These are phyloP conservation scores for Brachypalpus laphriformis DNA, from an alignment of 2,888 invertebrate genomes.

Conservation along the genomic window DNA sequence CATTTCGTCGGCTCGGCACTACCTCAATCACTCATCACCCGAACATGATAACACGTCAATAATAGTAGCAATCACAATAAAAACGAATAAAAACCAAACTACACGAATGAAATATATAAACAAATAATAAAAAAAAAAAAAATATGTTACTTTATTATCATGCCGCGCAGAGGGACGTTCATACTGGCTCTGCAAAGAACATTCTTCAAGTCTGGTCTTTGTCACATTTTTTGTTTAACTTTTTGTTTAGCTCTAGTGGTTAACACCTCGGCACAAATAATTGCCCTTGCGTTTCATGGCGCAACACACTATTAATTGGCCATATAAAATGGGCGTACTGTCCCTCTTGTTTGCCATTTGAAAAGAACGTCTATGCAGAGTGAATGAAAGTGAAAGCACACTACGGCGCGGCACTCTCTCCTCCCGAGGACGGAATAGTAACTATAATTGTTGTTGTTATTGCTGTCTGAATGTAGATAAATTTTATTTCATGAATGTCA, in stretches of 20 bases:
- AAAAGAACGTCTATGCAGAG: conserved; percentile 4
- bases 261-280: conserved; percentile 31
- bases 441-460: conserved; percentile 54
- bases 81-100: conserved; percentile 37
- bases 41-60: conserved; percentile 51
- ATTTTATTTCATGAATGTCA: conserved; percentile 58
- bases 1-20: conserved; percentile 41
- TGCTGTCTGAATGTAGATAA: conserved; percentile 52
- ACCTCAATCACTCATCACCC: conserved; percentile 53
- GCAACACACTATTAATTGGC: conserved; percentile 51
- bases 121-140: conserved; percentile 23
- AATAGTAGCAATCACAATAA: conserved; percentile 52
- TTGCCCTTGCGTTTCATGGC: conserved; percentile 41
- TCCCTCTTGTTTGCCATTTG: conserved; percentile 4
- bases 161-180: conserved; percentile 26
- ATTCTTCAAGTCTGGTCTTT: conserved; percentile 6
- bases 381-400: conserved; percentile 48
- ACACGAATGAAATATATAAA: conserved; percentile 38
- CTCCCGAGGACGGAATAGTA: conserved; percentile 29
- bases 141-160: conserved; percentile 33
- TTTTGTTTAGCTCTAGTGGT: conserved; percentile 17
- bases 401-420: background rate
- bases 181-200: background rate
- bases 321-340: conserved; percentile 56
- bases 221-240: background rate